Evolutionary conservation across 2,888 invertebrate genomes (phyloP), one percentile per base, ranked within the genome.

Genomic region (Volucella inflata): DNA sequence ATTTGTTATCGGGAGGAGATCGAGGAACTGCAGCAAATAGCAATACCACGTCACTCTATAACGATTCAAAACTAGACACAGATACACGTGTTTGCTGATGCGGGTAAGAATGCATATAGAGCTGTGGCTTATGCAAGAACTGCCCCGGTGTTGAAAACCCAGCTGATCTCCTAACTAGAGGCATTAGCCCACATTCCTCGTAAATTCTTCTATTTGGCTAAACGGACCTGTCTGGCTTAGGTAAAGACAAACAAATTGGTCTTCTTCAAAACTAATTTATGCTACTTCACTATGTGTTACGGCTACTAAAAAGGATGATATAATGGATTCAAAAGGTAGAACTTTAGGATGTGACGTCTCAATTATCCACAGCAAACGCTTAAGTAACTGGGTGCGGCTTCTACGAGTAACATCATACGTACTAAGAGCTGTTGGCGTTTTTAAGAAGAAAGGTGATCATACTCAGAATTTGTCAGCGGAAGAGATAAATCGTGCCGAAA

Each of bases 41-140:
- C 2, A 4, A 21, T 2, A 21, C 21, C 1, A 21, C 3, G 21
- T 21, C 3, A 21, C 21, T 21, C 4, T 21, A 21, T 21, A 21
- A 21, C 21, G 21, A 21, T 2, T 21, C 21, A 21, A 21, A 3
- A 2, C 4, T 2, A 0, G 21, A 21, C 21, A 21, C 30, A 21
- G 21, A 2, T 21, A 21, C 2, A 21, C 1, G 30, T 30, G 6
- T 6, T 30, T 30, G 30, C 30, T 17, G 76, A 68, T 68, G 67
- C 60, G 2, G 68, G 76, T 12, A 50, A 67, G 30, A 65, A 46
- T 21, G 65, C 65, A 12, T 67, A 50, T 40, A 50, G 74, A 40
- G 64, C 46, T 8, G 64, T 10, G 3, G 48, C 48, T 38, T 40
- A 17, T 16, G 38, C 38, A 21, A 21, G 42, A 21, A 67, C 16